These are phyloP conservation scores for Pocillopora grandis DNA, from an alignment of 92 coral and sea anemone genomes.

Conservation along the genomic window DNA sequence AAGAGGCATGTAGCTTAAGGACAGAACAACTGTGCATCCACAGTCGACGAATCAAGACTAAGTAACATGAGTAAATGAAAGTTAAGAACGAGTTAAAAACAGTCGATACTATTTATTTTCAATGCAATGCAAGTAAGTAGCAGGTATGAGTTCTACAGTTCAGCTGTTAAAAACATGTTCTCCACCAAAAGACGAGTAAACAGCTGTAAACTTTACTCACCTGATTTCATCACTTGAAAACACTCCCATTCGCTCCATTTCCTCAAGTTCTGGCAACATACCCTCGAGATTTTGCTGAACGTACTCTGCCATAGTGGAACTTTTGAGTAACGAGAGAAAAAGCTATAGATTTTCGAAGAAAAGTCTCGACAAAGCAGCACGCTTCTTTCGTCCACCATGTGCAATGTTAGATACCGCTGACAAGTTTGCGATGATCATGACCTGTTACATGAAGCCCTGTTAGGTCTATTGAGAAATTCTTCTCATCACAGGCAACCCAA, in stretches of 20 bases:
- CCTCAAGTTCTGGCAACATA: conserved; percentile 97
- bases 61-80: no score
- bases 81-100: no score
- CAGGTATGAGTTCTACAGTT: neutral
- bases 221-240: conserved; percentile 83
- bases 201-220: neutral
- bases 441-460: neutral
- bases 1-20: no score
- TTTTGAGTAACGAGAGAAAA: neutral
- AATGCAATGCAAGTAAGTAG: no score
- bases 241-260: conserved; percentile 79
- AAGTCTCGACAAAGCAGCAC: neutral
- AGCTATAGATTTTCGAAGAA: neutral
- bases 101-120: no score
- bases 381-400: conserved; percentile 12
- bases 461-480: no score
- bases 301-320: conserved; percentile 86
- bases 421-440: neutral
- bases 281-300: conserved; percentile 94
- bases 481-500: no score
- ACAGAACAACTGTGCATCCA: no score
- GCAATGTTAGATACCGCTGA: conserved; percentile 26
- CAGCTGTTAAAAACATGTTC: neutral
- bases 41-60: no score
- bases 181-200: neutral